Percentiles rank a stretch among this genome's conserved stretches.
These are phyloP conservation scores for Pelusios castaneus DNA, from an alignment of 2,113 vertebrate species.

Conservation along the genomic window DNA sequence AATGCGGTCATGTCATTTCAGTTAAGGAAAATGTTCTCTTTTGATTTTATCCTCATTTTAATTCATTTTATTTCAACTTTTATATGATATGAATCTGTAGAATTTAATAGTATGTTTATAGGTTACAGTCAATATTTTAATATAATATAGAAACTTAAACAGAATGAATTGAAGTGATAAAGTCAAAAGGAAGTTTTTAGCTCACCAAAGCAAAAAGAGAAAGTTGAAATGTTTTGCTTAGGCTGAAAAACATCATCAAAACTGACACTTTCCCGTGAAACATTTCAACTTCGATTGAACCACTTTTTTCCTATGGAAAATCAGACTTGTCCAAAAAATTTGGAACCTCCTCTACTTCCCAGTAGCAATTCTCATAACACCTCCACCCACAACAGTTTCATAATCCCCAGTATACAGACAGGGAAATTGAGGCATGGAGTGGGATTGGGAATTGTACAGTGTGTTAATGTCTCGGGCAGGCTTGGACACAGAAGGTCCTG, in stretches of 20 bases:
- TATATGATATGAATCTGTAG: background rate
- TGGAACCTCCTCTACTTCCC: background rate
- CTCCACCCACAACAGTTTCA: background rate
- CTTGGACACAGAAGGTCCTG: background rate
- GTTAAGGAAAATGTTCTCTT: fast-evolving
- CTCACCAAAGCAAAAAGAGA: background rate
- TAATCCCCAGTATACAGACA: background rate
- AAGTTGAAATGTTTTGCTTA: background rate
- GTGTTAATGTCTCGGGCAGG: background rate
- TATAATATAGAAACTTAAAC: background rate
- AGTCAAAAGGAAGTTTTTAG: background rate
- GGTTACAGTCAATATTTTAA: background rate
- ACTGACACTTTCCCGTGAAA: background rate
- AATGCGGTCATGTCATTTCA: background rate
- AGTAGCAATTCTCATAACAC: background rate
- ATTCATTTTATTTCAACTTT: background rate
- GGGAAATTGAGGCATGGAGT: background rate
- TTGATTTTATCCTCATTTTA: too few species aligned
- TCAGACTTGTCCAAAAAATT: background rate
- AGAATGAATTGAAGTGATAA: background rate
- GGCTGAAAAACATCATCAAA: background rate
- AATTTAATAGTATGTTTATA: background rate
- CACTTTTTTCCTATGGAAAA: background rate
- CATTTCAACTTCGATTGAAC: background rate
- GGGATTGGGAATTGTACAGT: background rate